Evolutionary conservation across 2,888 invertebrate genomes (phyloP), one percentile per base, ranked within the genome.

Genomic region (Machimus atricapillus): DNA sequence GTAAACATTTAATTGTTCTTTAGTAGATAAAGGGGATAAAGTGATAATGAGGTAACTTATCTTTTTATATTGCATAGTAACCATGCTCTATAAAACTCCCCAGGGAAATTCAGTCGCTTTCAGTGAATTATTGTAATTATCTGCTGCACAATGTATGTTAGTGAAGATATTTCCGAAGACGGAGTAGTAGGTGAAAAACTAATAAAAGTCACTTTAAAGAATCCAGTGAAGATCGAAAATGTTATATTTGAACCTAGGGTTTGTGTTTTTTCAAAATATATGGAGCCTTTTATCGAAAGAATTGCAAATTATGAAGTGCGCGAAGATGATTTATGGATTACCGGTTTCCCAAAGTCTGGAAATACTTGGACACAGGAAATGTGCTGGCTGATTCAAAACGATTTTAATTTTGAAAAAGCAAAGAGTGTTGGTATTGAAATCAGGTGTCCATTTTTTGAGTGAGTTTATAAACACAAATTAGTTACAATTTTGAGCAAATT

Each of bases 321-420:
- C 7, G 8, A 58, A 8, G 16, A 46, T 16, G 46, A 46, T 46
- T 46, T 87, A 6, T 88, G 82, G 82, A 52, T 87, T 2, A 23
- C 86, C 0, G 6, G 40, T 78, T 58, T 34, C 52, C 79, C 79
- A 16, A 86, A 78, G 78, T 73, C 31, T 9, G 88, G 88, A 5
- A 87, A 87, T 34, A 88, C 88, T 46, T 88, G 88, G 88, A 81
- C 76, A 46, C 88, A 88, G 86, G 87, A 87, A 85, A 88, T 88
- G 87, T 23, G 58, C 7, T 87, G 87, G 86, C 43, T 86, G 23
- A 27, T 88, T 7, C 66, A 40, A 40, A 85, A 88, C 73, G 78
- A 88, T 83, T 82, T 87, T 3, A 82, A 88, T 40, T 88, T 43
- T 37, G 86, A 87, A 74, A 58, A 23, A 7, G 88, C 87, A 23